Conservation (phyloP, 1,140 invertebrate genomes). For the Oedothorax gibbosus region DNA sequence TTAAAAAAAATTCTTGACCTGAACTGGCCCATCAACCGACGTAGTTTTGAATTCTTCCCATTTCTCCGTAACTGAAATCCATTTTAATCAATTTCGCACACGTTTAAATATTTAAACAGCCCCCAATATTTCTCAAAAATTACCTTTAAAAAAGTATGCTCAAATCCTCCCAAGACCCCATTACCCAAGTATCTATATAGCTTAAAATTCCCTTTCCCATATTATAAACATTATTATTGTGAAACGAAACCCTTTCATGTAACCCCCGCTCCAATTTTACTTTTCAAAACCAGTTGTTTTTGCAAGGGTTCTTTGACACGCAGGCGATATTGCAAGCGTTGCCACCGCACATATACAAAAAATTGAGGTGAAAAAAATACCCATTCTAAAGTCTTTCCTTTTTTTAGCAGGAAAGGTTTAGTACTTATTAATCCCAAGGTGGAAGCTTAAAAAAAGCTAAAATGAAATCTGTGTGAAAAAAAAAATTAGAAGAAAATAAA, state of each 20-base stretch:
- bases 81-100: too few relatives aligned
- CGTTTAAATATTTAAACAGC: too few relatives aligned
- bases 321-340: slow-evolving; percentile 35
- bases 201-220: neutral
- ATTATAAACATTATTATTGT: slow-evolving; percentile 32
- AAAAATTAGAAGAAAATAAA: slow-evolving; percentile 4
- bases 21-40: too few relatives aligned
- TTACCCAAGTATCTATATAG: too few relatives aligned
- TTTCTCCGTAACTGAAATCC: too few relatives aligned
- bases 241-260: slow-evolving; percentile 16
- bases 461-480: neutral
- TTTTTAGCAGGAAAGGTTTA: neutral
- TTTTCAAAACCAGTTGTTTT: slow-evolving; percentile 52
- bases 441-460: too few relatives aligned
- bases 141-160: too few relatives aligned
- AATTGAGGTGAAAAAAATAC: slow-evolving; percentile 1
- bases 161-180: too few relatives aligned
- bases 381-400: slow-evolving; percentile 13
- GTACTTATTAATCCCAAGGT: slow-evolving; percentile 47
- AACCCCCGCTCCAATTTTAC: neutral
- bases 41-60: too few relatives aligned
- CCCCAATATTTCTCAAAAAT: too few relatives aligned
- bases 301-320: slow-evolving; percentile 33
- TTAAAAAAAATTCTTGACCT: too few relatives aligned
- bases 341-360: slow-evolving; percentile 2